Evolutionary conservation across 2,113 vertebrate species (phyloP).

Genomic region (Propithecus coquereli): DNA sequence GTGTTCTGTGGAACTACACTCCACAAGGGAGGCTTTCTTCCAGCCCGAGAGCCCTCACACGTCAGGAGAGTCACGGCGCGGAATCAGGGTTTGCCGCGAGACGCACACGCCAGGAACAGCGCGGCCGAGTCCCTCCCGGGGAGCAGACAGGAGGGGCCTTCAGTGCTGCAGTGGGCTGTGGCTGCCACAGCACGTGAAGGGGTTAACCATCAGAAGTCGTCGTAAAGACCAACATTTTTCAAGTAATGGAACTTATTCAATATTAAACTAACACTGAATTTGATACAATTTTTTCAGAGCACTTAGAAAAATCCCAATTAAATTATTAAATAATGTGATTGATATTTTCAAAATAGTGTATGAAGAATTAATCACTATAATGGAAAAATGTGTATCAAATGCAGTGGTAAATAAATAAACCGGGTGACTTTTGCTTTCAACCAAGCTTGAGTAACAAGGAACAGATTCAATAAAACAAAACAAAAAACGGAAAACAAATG

Average conservation of each 20-base stretch:
- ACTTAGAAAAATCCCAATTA: not conserved
- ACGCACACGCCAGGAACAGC: not conserved
- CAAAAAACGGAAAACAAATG: not conserved
- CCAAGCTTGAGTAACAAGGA: not conserved
- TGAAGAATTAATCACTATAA: not conserved
- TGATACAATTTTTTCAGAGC: not conserved
- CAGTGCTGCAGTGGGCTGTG: fast-evolving
- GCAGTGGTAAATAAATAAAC: not conserved
- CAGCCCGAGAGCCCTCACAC: not conserved
- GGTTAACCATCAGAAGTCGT: not conserved
- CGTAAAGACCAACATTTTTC: not conserved
- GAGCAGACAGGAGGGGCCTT: not conserved
- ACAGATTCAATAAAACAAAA: not conserved
- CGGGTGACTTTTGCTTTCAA: not conserved
- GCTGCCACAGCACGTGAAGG: not conserved
- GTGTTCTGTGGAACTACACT: not conserved
- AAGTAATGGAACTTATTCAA: not conserved
- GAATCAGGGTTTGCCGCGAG: no score
- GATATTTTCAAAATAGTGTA: no score
- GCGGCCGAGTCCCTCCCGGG: not conserved
- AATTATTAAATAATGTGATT: not conserved
- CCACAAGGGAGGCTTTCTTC: fast-evolving
- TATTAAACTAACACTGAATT: not conserved
- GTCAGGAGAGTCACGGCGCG: not conserved
- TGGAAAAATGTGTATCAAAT: not conserved